Evolutionary conservation across 2,797 vertebrate genomes (phyloP).

Genomic region (Salarias fasciatus): DNA sequence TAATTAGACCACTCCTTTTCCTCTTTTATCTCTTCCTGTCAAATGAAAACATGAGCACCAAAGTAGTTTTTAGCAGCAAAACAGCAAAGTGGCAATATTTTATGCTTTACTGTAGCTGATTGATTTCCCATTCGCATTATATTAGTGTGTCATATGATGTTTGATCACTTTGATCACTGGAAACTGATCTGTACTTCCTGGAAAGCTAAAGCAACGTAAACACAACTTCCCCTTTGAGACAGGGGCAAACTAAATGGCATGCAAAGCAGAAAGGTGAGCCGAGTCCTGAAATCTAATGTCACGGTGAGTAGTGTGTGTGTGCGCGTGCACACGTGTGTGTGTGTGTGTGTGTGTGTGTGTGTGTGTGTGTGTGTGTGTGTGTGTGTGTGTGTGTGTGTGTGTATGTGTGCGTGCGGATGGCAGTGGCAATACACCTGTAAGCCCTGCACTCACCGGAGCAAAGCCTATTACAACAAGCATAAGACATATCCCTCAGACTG

Average conservation of each 20-base stretch:
- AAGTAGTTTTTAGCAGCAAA: too few species aligned
- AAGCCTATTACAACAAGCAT: slow-evolving; percentile 74
- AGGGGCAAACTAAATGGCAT: slow-evolving; percentile 28
- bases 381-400: slow-evolving; percentile 10
- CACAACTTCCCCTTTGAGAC: slow-evolving; percentile 29
- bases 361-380: slow-evolving; percentile 21
- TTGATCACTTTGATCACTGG: too few species aligned
- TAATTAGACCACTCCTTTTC: too few species aligned
- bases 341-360: slow-evolving; percentile 14
- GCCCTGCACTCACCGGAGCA: slow-evolving; percentile 71
- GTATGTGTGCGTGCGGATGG: slow-evolving; percentile 22
- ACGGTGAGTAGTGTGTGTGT: background rate
- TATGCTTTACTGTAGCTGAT: too few species aligned
- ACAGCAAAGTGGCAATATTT: too few species aligned
- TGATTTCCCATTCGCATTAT: too few species aligned
- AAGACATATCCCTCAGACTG: slow-evolving; percentile 64
- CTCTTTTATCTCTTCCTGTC: too few species aligned
- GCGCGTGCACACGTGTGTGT: slow-evolving; percentile 17
- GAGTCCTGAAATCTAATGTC: slow-evolving; percentile 57
- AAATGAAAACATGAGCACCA: too few species aligned
- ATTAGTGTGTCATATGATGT: too few species aligned
- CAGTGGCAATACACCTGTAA: slow-evolving; percentile 68
- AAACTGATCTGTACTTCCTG: background rate
- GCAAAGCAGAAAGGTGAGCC: slow-evolving; percentile 59
- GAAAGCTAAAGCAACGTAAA: slow-evolving; percentile 31